These are phyloP conservation scores for Diarsia mendica DNA, from an alignment of 2,888 invertebrate species.

Conservation along the genomic window DNA sequence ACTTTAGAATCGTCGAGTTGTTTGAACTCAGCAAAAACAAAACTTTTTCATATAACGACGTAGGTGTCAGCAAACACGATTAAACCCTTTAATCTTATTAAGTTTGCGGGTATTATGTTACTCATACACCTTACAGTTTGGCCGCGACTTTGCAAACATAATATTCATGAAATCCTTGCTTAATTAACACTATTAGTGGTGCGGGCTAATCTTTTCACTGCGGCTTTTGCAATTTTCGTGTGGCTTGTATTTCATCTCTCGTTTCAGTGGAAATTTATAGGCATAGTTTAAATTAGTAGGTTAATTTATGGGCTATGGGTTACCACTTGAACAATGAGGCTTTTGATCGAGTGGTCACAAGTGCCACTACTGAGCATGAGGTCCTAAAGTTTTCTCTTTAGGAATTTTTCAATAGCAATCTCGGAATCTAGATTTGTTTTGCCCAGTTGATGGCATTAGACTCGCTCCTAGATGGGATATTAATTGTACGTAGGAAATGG, in stretches of 20 bases:
- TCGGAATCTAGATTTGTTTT: not conserved
- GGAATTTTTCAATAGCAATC: too few relatives aligned
- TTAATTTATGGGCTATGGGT: too few relatives aligned
- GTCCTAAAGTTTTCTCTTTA: too few relatives aligned
- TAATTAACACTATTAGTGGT: conserved; percentile 37
- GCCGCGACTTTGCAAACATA: conserved; percentile 8
- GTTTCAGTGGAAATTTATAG: not conserved
- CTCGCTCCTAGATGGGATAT: not conserved
- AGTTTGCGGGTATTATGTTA: conserved; percentile 6
- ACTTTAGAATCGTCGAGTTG: not conserved
- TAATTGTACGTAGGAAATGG: not conserved
- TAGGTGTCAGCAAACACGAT: conserved; percentile 11
- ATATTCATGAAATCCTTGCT: conserved; percentile 36
- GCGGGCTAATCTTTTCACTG: conserved; percentile 2
- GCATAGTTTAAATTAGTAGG: too few relatives aligned
- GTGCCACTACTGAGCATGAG: not conserved
- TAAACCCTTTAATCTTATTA: conserved; percentile 10
- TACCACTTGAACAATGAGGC: too few relatives aligned
- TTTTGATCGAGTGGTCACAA: not conserved
- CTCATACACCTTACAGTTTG: conserved; percentile 2
- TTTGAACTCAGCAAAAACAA: not conserved
- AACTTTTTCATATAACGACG: not conserved
- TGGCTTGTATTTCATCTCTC: not conserved
- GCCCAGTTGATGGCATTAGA: not conserved
- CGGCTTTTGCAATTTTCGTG: conserved; percentile 13